Base-by-base conservation (phyloP, 37 sponge, comb jelly and placozoan genomes). In the Cliona cf. orientalis region DNA sequence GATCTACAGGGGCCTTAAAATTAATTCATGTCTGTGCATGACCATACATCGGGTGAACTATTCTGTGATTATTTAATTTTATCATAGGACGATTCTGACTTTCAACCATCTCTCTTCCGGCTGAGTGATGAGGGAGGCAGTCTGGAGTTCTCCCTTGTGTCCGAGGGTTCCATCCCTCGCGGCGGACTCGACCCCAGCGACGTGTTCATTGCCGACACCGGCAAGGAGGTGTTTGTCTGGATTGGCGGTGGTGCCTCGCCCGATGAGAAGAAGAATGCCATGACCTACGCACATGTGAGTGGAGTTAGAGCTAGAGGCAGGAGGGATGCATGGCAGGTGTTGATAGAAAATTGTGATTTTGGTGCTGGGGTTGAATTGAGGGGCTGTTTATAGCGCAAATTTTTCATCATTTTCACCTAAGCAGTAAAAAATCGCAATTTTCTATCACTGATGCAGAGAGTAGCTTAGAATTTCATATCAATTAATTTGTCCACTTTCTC, bases 241-340 rank as follows among this genome's bases (percentile, higher is more conserved):
- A 76, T 86, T 71, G 90, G 91, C 1, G 79, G 66, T 73, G 95
- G 81, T 19, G 73, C 95, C 21, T 80, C 80, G 9, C 2, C 43
- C 45, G 89, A n/a, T 29, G 95, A 95, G 60, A 84, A 80, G 38
- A 69, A 80, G 74, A 88, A 91, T 66, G 95, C 92, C 59, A 84
- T 95, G 86, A 23, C 79, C 38, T 91, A 95, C 81, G 95, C 95
- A 17, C 92, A 92, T 74, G 90, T 90, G 56, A 85, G 81, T 34
- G 21, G 11, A n/a, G 22, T n/a, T n/a, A n/a, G n/a, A n/a, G n/a
- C n/a, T n/a, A 17, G 11, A 17, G 11, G 55, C 17, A 17, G 11
- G 55, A 49, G 55, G 55, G 11, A 17, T 49, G 55, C 11, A 17
- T 11, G 14, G 55, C 17, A 17, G 11, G 55, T 49, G 63, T 19